These are phyloP conservation scores for Chaitophorus viminalis DNA, from an alignment of 2,888 invertebrate genomes.

Conservation along the genomic window DNA sequence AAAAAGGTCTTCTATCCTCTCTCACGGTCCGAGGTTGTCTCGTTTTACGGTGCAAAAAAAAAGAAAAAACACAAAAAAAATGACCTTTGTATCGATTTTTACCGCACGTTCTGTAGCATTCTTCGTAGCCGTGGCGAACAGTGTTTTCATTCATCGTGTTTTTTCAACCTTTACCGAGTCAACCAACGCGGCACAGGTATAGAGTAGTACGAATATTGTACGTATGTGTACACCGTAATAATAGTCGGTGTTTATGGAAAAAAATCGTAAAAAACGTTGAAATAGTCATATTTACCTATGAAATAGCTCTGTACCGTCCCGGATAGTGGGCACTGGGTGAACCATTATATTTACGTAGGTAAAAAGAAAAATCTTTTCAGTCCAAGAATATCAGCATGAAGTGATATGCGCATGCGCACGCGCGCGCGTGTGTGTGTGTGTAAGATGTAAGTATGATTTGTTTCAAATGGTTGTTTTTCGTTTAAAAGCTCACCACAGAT, in stretches of 20 bases:
- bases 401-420: background rate
- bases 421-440: background rate
- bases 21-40: background rate
- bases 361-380: too few relatives aligned
- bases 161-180: background rate
- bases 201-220: too few relatives aligned
- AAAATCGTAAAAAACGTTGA: too few relatives aligned
- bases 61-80: background rate
- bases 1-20: constrained; percentile 8
- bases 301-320: too few relatives aligned
- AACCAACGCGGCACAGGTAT: background rate
- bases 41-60: constrained; percentile 18
- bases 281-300: too few relatives aligned
- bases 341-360: too few relatives aligned
- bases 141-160: background rate
- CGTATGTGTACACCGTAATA: too few relatives aligned
- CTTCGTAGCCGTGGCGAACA: background rate
- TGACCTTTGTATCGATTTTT: constrained; percentile 52
- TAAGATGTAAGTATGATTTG: background rate
- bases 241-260: too few relatives aligned
- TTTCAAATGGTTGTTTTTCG: too few relatives aligned
- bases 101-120: background rate
- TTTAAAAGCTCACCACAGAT: too few relatives aligned
- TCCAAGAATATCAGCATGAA: too few relatives aligned
- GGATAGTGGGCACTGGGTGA: too few relatives aligned